These are phyloP conservation scores for Plagodis dolabraria DNA, from an alignment of 2,888 invertebrate genomes.

Conservation along the genomic window DNA sequence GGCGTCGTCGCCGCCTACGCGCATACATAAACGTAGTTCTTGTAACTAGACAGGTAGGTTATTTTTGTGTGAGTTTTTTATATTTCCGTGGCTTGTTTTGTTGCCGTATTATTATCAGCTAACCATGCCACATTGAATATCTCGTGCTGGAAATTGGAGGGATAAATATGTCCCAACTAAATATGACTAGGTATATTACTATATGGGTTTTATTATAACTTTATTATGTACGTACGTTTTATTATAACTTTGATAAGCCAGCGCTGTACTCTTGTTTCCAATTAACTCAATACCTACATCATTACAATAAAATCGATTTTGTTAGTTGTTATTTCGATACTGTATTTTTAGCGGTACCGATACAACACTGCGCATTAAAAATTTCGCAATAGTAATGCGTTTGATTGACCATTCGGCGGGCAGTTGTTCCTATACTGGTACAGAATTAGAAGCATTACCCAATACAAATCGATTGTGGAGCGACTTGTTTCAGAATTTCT, in stretches of 20 bases:
- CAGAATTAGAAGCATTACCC: conserved; percentile 50
- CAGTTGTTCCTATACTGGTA: conserved; percentile 36
- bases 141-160: too few species aligned
- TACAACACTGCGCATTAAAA: conserved; percentile 42
- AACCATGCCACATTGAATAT: too few species aligned
- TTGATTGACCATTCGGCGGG: conserved; percentile 44
- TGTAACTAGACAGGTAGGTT: conserved; percentile 3
- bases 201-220: too few species aligned
- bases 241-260: too few species aligned
- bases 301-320: too few species aligned
- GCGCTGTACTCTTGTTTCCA: too few species aligned
- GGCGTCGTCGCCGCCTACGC: conserved; percentile 12
- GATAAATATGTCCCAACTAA: too few species aligned
- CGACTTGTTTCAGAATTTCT: conserved; percentile 7
- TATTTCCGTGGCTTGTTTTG: neutral
- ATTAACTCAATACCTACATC: too few species aligned
- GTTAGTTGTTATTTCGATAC: too few species aligned
- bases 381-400: conserved; percentile 48
- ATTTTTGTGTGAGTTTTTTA: conserved; percentile 15
- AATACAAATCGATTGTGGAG: conserved; percentile 43
- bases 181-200: too few species aligned
- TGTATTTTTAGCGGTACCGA: conserved; percentile 5
- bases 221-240: too few species aligned
- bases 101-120: too few species aligned
- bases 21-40: conserved; percentile 17